Evolutionary conservation across 2,113 vertebrate genomes (phyloP).

Genomic region (Ptyas mucosa): DNA sequence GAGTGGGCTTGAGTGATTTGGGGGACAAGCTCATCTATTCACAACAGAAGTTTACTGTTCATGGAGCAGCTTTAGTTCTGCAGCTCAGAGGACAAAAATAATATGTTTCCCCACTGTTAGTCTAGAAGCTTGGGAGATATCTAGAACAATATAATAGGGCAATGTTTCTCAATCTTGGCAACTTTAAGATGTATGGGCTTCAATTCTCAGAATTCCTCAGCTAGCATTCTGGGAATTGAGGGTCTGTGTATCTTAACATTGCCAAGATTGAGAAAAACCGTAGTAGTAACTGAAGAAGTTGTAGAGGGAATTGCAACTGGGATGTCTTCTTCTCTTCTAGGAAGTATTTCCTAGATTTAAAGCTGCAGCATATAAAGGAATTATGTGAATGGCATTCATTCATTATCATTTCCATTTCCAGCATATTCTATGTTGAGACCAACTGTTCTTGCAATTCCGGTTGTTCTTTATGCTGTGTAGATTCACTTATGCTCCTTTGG

Average conservation of each 20-base stretch:
- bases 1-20: too few species aligned
- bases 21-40: too few species aligned
- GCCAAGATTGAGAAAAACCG: too few species aligned
- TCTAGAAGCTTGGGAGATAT: background rate
- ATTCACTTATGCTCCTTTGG: background rate
- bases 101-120: background rate
- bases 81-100: background rate
- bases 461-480: constrained; percentile 7
- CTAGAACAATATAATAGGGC: background rate
- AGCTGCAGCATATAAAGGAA: constrained; percentile 25
- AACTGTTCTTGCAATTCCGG: background rate
- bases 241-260: too few species aligned
- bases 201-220: too few species aligned
- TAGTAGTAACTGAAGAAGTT: background rate
- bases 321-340: background rate
- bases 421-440: constrained; percentile 12
- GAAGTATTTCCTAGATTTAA: constrained; percentile 12
- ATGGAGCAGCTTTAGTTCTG: background rate
- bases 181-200: too few species aligned
- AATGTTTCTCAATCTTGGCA: too few species aligned
- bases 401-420: constrained; percentile 30
- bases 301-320: background rate
- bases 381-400: background rate
- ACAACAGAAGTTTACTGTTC: too few species aligned
- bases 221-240: too few species aligned